Evolutionary conservation across 30 jellyfish, hydroid and myxozoan species (phyloP).

Genomic region (Aurelia sp.): DNA sequence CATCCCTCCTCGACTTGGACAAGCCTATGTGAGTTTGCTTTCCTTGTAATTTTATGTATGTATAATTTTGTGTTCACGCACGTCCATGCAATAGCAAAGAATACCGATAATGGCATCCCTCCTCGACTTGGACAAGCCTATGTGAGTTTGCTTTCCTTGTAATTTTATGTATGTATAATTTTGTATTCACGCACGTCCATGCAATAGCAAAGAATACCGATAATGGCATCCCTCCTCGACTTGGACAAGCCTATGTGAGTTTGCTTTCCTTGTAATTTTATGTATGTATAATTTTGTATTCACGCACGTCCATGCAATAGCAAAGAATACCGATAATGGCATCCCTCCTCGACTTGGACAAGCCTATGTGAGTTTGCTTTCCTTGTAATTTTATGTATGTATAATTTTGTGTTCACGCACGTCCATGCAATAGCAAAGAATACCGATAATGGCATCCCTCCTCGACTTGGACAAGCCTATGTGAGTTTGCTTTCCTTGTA

Average conservation of each 20-base stretch:
- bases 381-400: not conserved
- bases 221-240: slow-evolving; percentile 84
- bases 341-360: slow-evolving; percentile 86
- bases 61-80: too few species aligned
- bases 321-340: too few species aligned
- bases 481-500: slow-evolving; percentile 20
- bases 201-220: too few species aligned
- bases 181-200: too few species aligned
- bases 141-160: slow-evolving; percentile 21
- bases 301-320: too few species aligned
- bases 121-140: slow-evolving; percentile 85
- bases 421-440: too few species aligned
- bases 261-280: not conserved
- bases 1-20: slow-evolving; percentile 84
- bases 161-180: not conserved
- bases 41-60: not conserved
- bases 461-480: slow-evolving; percentile 82
- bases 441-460: slow-evolving; percentile 90
- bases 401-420: too few species aligned
- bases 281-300: not conserved
- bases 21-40: slow-evolving; percentile 58
- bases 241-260: slow-evolving; percentile 80
- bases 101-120: slow-evolving; percentile 89
- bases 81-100: too few species aligned
- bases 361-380: slow-evolving; percentile 52